Evolutionary conservation across 2,797 vertebrate genomes (phyloP).

Genomic region (Gymnopithys bicolor): DNA sequence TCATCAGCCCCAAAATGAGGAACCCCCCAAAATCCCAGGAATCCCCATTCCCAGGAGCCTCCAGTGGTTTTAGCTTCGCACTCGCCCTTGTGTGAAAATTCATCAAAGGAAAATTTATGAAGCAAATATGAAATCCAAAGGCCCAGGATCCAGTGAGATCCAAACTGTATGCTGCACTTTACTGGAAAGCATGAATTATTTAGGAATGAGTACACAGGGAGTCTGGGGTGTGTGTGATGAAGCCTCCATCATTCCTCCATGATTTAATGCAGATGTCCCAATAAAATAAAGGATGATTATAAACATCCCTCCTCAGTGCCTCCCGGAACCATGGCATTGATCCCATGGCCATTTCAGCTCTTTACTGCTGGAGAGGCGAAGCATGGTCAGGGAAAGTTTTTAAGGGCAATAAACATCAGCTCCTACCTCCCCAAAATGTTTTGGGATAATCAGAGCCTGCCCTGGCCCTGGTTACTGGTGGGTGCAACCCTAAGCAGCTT

Average conservation of each 20-base stretch:
- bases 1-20: neutral
- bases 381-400: neutral
- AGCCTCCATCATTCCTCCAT: slow-evolving; percentile 68
- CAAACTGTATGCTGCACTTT: slow-evolving; percentile 14
- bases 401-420: neutral
- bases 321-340: slow-evolving; percentile 8
- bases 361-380: slow-evolving; percentile 8
- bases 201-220: neutral
- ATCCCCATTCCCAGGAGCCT: neutral
- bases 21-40: neutral
- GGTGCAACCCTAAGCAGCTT: rapidly evolving
- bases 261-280: slow-evolving; percentile 75
- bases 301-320: neutral
- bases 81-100: neutral
- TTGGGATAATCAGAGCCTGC: neutral
- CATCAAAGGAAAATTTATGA: neutral
- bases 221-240: neutral
- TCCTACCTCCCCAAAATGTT: rapidly evolving
- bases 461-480: no score
- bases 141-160: neutral
- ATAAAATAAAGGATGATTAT: slow-evolving; percentile 66
- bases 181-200: slow-evolving; percentile 81
- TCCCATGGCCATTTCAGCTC: neutral
- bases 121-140: neutral
- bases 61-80: rapidly evolving